phyloP scores from a whole-genome alignment of 2,113 vertebrate species.

The Syngnathus typhle region DNA sequence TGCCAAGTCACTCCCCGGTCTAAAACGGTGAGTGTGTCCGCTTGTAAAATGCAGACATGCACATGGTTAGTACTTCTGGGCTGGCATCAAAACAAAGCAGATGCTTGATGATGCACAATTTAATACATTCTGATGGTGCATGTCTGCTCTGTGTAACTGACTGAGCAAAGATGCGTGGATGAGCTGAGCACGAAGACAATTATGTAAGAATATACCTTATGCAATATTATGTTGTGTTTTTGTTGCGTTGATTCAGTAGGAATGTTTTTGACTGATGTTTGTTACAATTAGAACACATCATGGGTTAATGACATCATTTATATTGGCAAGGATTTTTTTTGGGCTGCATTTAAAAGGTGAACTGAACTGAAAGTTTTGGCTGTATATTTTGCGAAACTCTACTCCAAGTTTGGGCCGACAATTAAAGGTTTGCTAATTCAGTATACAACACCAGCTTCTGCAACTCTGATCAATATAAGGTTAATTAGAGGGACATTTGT shows the following conservation, averaged over 20 bases:
- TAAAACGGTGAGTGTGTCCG: conserved; percentile 29
- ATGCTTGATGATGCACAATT: conserved; percentile 63
- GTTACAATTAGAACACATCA: background rate
- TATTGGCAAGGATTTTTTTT: conserved; percentile 25
- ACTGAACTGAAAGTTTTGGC: conserved; percentile 5
- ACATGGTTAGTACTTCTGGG: conserved; percentile 32
- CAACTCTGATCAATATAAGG: conserved; percentile 19
- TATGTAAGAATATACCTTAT: conserved; percentile 43
- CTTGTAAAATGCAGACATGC: conserved; percentile 38
- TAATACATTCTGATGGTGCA: conserved; percentile 61
- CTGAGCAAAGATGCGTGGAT: conserved; percentile 28
- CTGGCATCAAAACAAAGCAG: conserved; percentile 63
- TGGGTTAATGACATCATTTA: conserved; percentile 21
- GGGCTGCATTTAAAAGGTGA: conserved; percentile 33
- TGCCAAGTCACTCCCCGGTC: conserved; percentile 26
- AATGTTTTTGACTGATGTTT: background rate
- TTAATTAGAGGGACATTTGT: conserved; percentile 8
- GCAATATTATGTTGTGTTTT: conserved; percentile 3
- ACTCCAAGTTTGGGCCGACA: background rate
- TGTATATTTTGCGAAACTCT: background rate
- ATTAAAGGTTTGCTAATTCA: conserved; percentile 7
- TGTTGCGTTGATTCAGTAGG: background rate
- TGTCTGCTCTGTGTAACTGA: conserved; percentile 46
- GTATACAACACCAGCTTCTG: conserved; percentile 8
- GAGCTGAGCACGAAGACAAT: conserved; percentile 31